Base-by-base conservation (phyloP, 2,888 invertebrate genomes). In the Cyclophora punctaria region DNA sequence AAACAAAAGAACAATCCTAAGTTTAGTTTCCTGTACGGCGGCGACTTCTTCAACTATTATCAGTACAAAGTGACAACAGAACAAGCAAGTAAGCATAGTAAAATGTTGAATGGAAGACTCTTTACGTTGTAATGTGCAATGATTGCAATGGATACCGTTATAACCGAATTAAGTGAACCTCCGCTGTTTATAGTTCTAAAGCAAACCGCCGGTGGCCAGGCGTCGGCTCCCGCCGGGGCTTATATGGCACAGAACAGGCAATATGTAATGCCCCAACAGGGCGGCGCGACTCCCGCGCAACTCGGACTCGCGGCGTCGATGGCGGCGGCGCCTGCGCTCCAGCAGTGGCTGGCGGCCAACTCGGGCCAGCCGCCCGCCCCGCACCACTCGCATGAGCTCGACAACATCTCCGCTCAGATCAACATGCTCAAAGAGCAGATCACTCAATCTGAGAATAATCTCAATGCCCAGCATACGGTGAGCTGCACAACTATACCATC, bases 1-100 rank as follows among this genome's bases (percentile, higher is more conserved):
- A 98, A 98, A 87, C 98, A 99, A 86, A 96, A 97, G 83, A 97
- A 96, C 77, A 99, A 99, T 85, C 97, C 98, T 3, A 98, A 98
- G 82, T 99, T 99, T 90, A 93, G 95, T 70, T 99, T 99, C 89
- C 91, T 99, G 55, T 98, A 97, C 87, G 98, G 98, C 62, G 98
- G 98, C 51, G 98, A 98, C 73, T 93, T 93, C 88, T 97, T 94
- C 88, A 96, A 95, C 82, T 99, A 99, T 86, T 99, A 99, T 87
- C 97, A 97, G 83, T 98, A 95, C 83, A 95, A 96, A 92, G 98
- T 98, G 69, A 94, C 95, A 49, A 93, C 96, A 52, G 98, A 98
- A 83, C 98, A 97, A 93, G 93, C 96, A 78, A 94, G 95, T 95
- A 91, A 93, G 94, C 92, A 85, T 83, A 63, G 56, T 67, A 69